These are phyloP conservation scores for Arnoldichthys spilopterus DNA, from an alignment of 2,797 vertebrate species.

Conservation along the genomic window DNA sequence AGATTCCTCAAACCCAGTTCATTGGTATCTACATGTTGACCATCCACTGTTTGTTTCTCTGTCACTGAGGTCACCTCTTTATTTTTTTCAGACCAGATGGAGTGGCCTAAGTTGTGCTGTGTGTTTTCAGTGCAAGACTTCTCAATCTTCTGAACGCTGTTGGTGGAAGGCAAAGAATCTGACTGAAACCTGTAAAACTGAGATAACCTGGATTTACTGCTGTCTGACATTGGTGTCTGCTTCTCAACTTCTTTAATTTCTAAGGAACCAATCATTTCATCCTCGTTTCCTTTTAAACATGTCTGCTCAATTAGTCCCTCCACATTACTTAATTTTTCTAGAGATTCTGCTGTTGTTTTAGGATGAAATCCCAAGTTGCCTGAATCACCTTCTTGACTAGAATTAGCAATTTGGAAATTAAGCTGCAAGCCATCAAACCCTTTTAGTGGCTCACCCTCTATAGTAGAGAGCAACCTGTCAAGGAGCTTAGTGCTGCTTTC, in stretches of 20 bases:
- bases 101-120: constrained; percentile 39
- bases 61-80: constrained; percentile 51
- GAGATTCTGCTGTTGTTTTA: constrained; percentile 61
- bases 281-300: constrained; percentile 50
- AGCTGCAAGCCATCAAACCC: constrained; percentile 60
- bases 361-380: constrained; percentile 60
- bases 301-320: constrained; percentile 49
- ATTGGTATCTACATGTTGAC: constrained; percentile 68
- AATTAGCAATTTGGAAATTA: constrained; percentile 57
- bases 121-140: constrained; percentile 47
- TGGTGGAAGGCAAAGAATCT: constrained; percentile 46
- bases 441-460: constrained; percentile 74
- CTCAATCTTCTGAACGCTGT: constrained; percentile 50
- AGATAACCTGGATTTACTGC: constrained; percentile 66
- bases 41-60: constrained; percentile 54
- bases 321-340: constrained; percentile 49
- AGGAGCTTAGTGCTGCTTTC: constrained; percentile 73
- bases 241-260: constrained; percentile 37
- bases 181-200: constrained; percentile 63
- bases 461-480: constrained; percentile 73
- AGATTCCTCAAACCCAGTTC: constrained; percentile 78
- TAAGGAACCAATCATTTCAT: constrained; percentile 52
- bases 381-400: constrained; percentile 66
- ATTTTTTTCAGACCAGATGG: constrained; percentile 61
- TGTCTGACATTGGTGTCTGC: constrained; percentile 48